Base-by-base conservation (phyloP, 1,140 invertebrate species). In the Monochamus saltuarius region DNA sequence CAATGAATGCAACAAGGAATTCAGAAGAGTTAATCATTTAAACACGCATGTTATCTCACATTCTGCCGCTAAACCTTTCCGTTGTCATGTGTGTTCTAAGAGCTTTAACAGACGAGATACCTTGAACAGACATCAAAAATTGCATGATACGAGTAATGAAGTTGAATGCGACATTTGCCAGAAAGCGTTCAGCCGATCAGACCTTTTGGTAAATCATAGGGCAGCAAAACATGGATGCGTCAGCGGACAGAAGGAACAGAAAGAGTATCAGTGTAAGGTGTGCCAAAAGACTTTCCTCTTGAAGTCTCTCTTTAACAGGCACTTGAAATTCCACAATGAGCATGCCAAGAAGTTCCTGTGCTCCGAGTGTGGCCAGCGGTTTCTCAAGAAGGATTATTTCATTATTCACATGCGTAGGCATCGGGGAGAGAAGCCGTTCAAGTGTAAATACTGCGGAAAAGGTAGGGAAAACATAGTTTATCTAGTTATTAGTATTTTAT, bases 331-430 rank as follows among this genome's bases (percentile, higher is more conserved):
- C 58, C 61, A 78, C 61, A 73, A 74, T 42, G 75, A 75, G 43
- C 70, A 73, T 61, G 79, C 78, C 57, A 81, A 80, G 34, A 81
- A 81, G 36, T 84, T 82, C 64, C 69, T 82, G 1, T 84, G 82
- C 61, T 81, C 80, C 9, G 81, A 82, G 51, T 84, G 82, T 62
- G 81, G 82, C 4, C 79, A 81, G 36, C 73, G 80, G 35, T 83
- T 83, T 66, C 79, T 81, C 10, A 70, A 80, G 10, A 82, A 83
- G 42, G 80, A 83, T 66, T 82, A 82, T 70, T 68, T 84, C 22
- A 75, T 81, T 35, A 81, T 82, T 11, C 82, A 84, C 52, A 83
- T 83, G 80, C 70, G 82, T 14, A 69, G 81, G 13, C 82, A 84
- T 65, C 75, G 79, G 1, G 81, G 81, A 2, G 81, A 83, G 58